Conservation (phyloP, 2,888 invertebrate genomes). For the Calameuta pallipes region DNA sequence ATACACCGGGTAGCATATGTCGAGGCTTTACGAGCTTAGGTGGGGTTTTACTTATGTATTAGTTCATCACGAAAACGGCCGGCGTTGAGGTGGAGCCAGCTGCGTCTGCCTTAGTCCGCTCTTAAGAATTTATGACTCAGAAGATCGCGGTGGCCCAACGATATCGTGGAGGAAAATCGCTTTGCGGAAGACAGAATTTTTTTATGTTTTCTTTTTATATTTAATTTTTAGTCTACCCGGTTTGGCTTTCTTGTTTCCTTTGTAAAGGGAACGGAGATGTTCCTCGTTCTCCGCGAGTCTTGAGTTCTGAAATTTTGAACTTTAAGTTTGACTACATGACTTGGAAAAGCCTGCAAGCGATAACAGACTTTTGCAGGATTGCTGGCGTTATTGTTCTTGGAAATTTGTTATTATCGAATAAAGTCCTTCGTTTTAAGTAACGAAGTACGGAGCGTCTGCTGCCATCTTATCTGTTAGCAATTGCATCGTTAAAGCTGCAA, state of each 20-base stretch:
- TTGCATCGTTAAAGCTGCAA: neutral
- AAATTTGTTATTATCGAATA: neutral
- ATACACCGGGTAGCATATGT: constrained; percentile 20
- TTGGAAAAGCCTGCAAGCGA: neutral
- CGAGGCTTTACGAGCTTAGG: constrained; percentile 42
- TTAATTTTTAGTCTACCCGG: neutral
- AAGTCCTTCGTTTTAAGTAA: neutral
- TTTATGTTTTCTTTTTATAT: neutral
- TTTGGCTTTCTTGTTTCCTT: neutral
- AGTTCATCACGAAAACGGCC: constrained; percentile 55
- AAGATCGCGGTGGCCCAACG: neutral
- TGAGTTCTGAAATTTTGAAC: neutral
- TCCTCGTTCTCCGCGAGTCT: neutral
- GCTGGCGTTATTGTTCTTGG: neutral
- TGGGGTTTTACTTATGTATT: constrained; percentile 56
- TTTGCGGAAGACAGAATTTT: neutral
- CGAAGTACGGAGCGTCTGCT: neutral
- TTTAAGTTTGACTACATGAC: neutral
- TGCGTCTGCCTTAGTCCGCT: constrained; percentile 38
- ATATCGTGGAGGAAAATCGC: neutral
- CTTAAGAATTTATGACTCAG: constrained; percentile 49
- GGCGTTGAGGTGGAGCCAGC: constrained; percentile 45
- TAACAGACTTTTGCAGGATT: neutral
- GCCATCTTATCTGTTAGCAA: neutral
- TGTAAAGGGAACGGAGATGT: neutral